These are phyloP conservation scores for Vulpes ferrilata DNA, from an alignment of 2,113 vertebrate species.

Conservation along the genomic window DNA sequence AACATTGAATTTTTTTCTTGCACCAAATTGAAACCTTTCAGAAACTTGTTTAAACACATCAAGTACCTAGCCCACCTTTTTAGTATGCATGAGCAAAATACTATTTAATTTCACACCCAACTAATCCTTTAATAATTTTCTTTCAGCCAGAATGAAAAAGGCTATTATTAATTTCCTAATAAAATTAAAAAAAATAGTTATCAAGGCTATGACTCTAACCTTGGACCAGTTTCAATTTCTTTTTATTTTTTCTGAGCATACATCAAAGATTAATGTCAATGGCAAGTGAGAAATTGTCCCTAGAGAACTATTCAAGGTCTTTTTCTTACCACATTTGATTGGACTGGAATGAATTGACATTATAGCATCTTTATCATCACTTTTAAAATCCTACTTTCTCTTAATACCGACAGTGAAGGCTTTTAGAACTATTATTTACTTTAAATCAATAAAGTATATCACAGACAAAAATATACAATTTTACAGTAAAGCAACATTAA, in stretches of 20 bases:
- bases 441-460: conserved; percentile 75
- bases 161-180: conserved; percentile 86
- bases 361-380: conserved; percentile 74
- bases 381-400: conserved; percentile 65
- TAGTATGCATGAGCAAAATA: conserved; percentile 85
- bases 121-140: conserved; percentile 87
- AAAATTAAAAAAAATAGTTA: conserved; percentile 82
- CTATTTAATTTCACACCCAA: conserved; percentile 89
- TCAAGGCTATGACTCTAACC: conserved; percentile 80
- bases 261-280: conserved; percentile 82
- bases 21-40: conserved; percentile 79
- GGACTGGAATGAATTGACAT: conserved; percentile 71
- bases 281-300: conserved; percentile 82
- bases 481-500: conserved; percentile 77
- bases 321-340: conserved; percentile 70
- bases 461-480: conserved; percentile 75
- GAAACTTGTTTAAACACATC: conserved; percentile 80
- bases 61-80: conserved; percentile 78
- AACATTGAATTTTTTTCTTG: conserved; percentile 61
- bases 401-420: conserved; percentile 70
- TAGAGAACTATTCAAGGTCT: conserved; percentile 67
- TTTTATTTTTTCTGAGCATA: conserved; percentile 76
- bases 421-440: conserved; percentile 63
- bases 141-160: conserved; percentile 86
- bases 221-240: conserved; percentile 78